These are phyloP conservation scores for Opisthocomus hoazin DNA, from an alignment of 2,113 vertebrate genomes.

Conservation along the genomic window DNA sequence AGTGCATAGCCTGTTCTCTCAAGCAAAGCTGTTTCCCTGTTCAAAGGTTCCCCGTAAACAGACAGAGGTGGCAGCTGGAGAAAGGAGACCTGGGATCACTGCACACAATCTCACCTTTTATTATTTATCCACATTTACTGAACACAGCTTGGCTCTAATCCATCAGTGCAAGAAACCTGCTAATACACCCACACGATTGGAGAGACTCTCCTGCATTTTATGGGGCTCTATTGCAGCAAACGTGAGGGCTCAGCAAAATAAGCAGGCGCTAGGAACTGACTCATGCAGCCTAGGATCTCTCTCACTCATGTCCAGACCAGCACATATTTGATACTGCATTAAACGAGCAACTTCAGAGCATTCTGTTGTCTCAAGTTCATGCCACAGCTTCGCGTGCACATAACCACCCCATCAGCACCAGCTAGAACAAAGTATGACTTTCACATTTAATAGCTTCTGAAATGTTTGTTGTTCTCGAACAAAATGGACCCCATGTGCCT, in stretches of 20 bases:
- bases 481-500: not conserved
- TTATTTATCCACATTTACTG: constrained; percentile 22
- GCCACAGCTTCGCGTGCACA: not conserved
- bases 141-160: constrained; percentile 2
- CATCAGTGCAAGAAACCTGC: not conserved
- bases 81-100: constrained; percentile 29
- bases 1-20: not conserved
- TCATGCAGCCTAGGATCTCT: not conserved
- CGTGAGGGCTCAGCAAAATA: not conserved
- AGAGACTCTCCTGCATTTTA: not conserved
- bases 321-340: not conserved
- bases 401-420: not conserved
- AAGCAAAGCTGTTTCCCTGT: not conserved
- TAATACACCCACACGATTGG: not conserved
- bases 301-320: not conserved
- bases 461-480: not conserved
- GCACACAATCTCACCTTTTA: constrained; percentile 48
- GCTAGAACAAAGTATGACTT: not conserved
- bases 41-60: constrained; percentile 2
- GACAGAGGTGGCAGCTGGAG: not conserved
- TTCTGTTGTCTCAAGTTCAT: not conserved
- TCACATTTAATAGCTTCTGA: not conserved
- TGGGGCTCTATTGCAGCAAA: not conserved
- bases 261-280: not conserved
- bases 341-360: not conserved